Conservation (phyloP, 2,113 vertebrate genomes). For the Tetrax tetrax region DNA sequence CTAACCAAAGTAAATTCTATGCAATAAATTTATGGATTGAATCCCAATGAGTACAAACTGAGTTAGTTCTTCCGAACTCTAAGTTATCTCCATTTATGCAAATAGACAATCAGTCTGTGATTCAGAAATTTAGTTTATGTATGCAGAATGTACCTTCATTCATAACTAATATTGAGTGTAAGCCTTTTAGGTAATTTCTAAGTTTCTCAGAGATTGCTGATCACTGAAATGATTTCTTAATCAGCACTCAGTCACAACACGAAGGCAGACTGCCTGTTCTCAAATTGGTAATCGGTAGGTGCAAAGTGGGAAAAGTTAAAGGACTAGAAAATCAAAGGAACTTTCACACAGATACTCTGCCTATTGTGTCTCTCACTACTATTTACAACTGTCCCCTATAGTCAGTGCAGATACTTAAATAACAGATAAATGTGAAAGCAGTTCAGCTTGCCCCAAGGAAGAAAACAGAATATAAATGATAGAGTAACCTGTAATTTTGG, state of each 20-base stretch:
- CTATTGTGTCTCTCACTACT: neutral
- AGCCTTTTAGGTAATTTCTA: neutral
- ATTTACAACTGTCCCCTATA: neutral
- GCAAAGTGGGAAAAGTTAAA: neutral
- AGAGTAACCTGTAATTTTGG: neutral
- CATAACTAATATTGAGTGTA: neutral
- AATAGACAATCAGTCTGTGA: neutral
- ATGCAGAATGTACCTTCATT: neutral
- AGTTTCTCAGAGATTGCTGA: neutral
- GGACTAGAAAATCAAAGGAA: neutral
- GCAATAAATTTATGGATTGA: neutral
- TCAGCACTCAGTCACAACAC: neutral
- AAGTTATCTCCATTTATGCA: neutral
- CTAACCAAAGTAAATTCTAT: neutral
- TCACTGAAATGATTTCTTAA: neutral
- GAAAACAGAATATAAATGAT: neutral
- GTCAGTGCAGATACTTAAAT: neutral
- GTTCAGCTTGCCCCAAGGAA: neutral
- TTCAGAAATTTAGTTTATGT: neutral
- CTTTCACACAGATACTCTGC: neutral
- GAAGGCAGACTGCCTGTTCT: neutral
- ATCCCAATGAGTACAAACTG: neutral
- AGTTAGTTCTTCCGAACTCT: neutral
- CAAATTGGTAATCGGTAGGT: neutral
- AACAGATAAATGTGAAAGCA: neutral